Conservation (phyloP, 92 coral and sea anemone species). For the Heteractis magnifica region DNA sequence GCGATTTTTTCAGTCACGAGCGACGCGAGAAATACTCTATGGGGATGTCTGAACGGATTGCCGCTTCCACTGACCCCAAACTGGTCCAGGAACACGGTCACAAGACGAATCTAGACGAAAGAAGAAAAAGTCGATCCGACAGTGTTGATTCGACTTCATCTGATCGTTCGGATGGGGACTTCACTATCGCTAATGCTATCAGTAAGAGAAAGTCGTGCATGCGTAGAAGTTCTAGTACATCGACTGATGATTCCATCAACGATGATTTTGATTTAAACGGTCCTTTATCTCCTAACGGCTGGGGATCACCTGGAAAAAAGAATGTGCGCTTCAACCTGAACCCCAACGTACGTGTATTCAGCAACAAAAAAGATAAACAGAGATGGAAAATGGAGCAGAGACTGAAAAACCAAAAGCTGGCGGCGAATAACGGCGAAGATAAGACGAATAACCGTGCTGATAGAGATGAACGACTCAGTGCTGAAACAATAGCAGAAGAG, state of each 20-base stretch:
- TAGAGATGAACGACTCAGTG: conserved; percentile 35
- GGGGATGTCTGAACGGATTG: conserved; percentile 24
- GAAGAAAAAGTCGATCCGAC: conserved; percentile 32
- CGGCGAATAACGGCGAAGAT: conserved; percentile 17
- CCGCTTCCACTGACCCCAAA: conserved; percentile 30
- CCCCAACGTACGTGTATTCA: conserved; percentile 88
- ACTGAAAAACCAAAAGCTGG: conserved; percentile 44
- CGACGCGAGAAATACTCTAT: conserved; percentile 44
- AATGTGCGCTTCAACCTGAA: conserved; percentile 96
- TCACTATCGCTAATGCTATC: conserved; percentile 31
- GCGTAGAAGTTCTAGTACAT: conserved; percentile 76
- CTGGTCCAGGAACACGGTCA: conserved; percentile 34
- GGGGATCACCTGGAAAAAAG: conserved; percentile 79
- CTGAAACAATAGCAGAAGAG: conserved; percentile 21
- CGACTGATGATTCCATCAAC: conserved; percentile 76
- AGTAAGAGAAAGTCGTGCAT: conserved; percentile 66
- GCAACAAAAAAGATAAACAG: conserved; percentile 91
- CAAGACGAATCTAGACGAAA: conserved; percentile 16
- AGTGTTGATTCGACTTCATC: conserved; percentile 41
- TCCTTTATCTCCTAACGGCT: conserved; percentile 39
- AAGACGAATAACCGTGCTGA: conserved; percentile 33
- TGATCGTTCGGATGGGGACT: conserved; percentile 35
- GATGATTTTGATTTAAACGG: conserved; percentile 65
- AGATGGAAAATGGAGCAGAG: conserved; percentile 75
- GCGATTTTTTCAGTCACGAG: conserved; percentile 39